Percentiles rank a stretch among this genome's conserved stretches.
phyloP scores from a whole-genome alignment of 2,113 vertebrate genomes.

The Azemiops feae region DNA sequence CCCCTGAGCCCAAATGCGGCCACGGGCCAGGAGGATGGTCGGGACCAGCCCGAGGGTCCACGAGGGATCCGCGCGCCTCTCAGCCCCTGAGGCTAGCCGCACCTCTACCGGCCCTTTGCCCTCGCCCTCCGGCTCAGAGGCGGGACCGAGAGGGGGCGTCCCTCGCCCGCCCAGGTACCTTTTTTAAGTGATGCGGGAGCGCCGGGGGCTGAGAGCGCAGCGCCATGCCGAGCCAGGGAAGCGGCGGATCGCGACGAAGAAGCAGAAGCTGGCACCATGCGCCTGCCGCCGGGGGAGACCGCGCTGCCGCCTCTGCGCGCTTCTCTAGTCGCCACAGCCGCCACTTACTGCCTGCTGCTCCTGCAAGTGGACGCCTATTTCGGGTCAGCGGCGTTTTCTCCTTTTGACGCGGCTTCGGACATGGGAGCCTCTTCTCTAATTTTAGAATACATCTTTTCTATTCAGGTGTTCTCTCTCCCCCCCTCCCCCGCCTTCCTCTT shows the following conservation, averaged over 20 bases:
- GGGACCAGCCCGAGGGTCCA: background rate
- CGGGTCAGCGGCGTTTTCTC: conserved; percentile 80
- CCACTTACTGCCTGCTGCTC: conserved; percentile 61
- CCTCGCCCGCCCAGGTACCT: conserved; percentile 54
- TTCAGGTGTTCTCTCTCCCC: background rate
- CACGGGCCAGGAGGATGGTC: background rate
- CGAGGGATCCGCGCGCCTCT: background rate
- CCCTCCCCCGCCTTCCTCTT: too few relatives aligned
- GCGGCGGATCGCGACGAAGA: background rate
- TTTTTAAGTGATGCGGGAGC: conserved; percentile 63
- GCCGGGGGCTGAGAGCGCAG: conserved; percentile 44
- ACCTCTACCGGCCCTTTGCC: background rate
- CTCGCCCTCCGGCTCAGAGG: background rate
- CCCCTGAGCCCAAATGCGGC: background rate
- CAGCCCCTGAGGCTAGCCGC: background rate
- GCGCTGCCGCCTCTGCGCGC: conserved; percentile 77
- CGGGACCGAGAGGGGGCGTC: conserved; percentile 5
- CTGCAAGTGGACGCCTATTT: conserved; percentile 85
- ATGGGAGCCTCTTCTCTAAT: background rate
- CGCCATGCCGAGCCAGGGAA: conserved; percentile 54
- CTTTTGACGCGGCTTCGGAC: background rate
- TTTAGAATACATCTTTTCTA: background rate
- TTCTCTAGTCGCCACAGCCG: conserved; percentile 66
- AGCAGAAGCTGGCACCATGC: conserved; percentile 31
- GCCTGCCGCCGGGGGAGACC: conserved; percentile 81